Evolutionary conservation across 1,140 invertebrate species (phyloP).

Genomic region (Nephila pilipes): DNA sequence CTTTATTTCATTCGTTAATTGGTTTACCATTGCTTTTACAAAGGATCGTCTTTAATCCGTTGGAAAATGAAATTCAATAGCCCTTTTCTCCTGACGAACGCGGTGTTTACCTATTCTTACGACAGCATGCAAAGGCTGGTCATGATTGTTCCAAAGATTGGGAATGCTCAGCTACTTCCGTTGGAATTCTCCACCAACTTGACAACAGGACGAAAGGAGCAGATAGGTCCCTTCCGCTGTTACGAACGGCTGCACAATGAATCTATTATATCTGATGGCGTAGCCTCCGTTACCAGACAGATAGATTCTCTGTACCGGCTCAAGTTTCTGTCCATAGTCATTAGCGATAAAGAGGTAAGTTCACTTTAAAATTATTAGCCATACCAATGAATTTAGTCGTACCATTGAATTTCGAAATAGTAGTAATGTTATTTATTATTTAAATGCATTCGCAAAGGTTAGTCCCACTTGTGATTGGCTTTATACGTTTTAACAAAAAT

Average conservation of each 20-base stretch:
- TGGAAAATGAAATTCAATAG: slow-evolving; percentile 91
- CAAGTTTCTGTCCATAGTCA: slow-evolving; percentile 77
- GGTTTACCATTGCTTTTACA: background rate
- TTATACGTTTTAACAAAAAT: no score
- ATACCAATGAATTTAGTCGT: no score
- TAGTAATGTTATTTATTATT: no score
- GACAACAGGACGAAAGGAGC: slow-evolving; percentile 91
- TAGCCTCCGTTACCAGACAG: slow-evolving; percentile 77
- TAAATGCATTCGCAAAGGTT: no score
- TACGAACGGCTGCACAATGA: slow-evolving; percentile 78
- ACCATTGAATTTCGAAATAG: no score
- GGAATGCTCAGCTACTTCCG: slow-evolving; percentile 82
- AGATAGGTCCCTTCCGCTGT: slow-evolving; percentile 89
- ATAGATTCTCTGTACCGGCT: slow-evolving; percentile 77
- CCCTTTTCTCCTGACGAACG: slow-evolving; percentile 89
- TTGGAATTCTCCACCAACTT: slow-evolving; percentile 92
- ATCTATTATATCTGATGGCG: slow-evolving; percentile 78
- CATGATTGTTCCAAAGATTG: slow-evolving; percentile 74
- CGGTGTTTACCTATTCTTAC: slow-evolving; percentile 94
- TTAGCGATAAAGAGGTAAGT: slow-evolving; percentile 78
- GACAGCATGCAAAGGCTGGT: slow-evolving; percentile 89
- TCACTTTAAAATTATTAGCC: no score
- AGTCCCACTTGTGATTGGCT: no score
- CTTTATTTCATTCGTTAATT: background rate
- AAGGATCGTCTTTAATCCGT: slow-evolving; percentile 90